Conservation (phyloP, 2,888 invertebrate species). For the Neuroscelio doddi region DNA sequence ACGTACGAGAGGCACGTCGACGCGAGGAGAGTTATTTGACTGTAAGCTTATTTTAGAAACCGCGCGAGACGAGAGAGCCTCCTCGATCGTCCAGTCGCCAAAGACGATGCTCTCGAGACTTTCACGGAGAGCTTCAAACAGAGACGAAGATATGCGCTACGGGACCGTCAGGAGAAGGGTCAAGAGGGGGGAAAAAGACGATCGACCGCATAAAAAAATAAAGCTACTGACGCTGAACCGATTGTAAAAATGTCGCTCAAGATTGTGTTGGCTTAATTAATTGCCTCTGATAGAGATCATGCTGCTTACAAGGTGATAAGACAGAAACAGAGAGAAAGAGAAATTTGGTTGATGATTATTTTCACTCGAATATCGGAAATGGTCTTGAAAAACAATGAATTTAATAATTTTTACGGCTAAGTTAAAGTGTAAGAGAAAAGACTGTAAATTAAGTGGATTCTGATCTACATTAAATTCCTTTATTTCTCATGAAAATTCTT, state of each 20-base stretch:
- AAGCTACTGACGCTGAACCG: neutral
- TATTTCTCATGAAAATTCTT: no score
- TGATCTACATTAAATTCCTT: no score
- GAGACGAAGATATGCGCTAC: constrained; percentile 15
- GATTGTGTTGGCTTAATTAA: neutral
- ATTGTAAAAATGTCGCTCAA: neutral
- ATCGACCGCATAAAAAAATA: neutral
- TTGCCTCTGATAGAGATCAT: neutral
- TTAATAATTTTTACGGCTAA: no score
- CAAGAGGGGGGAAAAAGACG: no score
- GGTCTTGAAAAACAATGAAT: no score
- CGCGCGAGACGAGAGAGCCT: constrained; percentile 35
- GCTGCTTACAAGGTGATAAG: no score
- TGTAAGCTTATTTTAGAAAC: constrained; percentile 65
- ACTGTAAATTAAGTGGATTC: no score
- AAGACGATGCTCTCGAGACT: constrained; percentile 10
- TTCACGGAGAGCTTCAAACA: constrained; percentile 32
- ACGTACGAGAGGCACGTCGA: constrained; percentile 37
- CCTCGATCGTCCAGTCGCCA: neutral
- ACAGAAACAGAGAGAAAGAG: no score
- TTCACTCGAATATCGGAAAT: no score
- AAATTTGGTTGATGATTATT: no score
- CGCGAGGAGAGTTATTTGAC: constrained; percentile 57
- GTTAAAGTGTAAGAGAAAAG: no score
- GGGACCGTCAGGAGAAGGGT: no score